Evolutionary conservation across 2,797 vertebrate species (phyloP).

Genomic region (Sebastes flavidus): DNA sequence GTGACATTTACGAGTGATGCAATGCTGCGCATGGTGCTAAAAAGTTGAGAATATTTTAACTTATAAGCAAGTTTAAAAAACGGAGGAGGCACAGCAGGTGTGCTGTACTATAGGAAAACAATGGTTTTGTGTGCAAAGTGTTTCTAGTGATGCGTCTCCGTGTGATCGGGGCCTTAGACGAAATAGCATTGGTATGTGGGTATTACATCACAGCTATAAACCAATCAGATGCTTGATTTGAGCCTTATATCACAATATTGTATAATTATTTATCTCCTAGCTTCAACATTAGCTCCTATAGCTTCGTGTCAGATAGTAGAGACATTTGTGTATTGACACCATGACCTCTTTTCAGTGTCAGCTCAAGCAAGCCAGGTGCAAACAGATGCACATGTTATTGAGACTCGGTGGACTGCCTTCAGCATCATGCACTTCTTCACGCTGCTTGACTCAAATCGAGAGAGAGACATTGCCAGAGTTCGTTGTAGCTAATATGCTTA

Average conservation of each 20-base stretch:
- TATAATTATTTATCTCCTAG: neutral
- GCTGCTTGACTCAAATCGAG: constrained; percentile 65
- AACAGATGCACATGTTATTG: constrained; percentile 50
- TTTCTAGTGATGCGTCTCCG: no score
- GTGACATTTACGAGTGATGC: no score
- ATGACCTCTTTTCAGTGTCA: constrained; percentile 59
- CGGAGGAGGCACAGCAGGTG: no score
- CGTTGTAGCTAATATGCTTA: constrained; percentile 73
- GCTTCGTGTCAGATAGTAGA: neutral
- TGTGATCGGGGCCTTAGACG: no score
- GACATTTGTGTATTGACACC: constrained; percentile 46
- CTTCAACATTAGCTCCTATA: neutral
- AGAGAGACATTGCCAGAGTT: constrained; percentile 74
- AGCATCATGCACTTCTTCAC: constrained; percentile 45
- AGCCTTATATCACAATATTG: neutral
- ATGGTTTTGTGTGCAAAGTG: no score
- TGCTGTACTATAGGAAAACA: rapidly evolving
- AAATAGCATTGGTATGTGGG: no score
- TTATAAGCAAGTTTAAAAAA: no score
- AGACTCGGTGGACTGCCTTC: constrained; percentile 56
- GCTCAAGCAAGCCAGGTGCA: constrained; percentile 54
- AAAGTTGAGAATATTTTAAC: no score
- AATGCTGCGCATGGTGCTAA: rapidly evolving
- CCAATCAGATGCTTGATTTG: no score
- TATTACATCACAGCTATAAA: neutral